Evolutionary conservation across 2,113 vertebrate genomes (phyloP), one percentile per base, ranked within the genome.

Genomic region (Eudyptes chrysolophus): DNA sequence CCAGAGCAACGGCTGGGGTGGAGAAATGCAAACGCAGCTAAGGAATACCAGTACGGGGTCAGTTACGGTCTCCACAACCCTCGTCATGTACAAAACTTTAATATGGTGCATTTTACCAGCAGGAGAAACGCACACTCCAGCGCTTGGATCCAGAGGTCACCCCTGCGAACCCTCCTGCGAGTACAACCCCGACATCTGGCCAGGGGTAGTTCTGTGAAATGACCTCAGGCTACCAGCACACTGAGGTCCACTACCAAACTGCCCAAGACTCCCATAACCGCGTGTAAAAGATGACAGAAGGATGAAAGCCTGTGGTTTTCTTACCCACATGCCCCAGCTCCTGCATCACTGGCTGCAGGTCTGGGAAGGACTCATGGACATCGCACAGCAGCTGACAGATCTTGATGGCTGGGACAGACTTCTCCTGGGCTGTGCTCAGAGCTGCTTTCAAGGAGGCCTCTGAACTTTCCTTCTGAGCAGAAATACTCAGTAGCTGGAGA

Each of bases 301-400:
- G 66, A 65, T 21, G 7, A 61, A 81, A 76, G 48, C 32, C 40
- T 72, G n/a, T 38, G 51, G 29, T 5, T 62, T 68, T 69, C 97
- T 98, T 92, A 99, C 98, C 98, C 34, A 95, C 16, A 3, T 55
- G 69, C 8, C 96, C 95, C 46, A 99, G 93, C 69, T 98, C 98
- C 85, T 96, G 95, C 90, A 98, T 94, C 82, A 98, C 81, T 3
- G 97, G 96, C 38, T 97, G 96, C 57, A 99, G 96, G 60, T 91
- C 95, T 0, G 97, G 98, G 75, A 96, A 97, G n/a, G 84, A 95
- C 44, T 77, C 81, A 22, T 90, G 96, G 92, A 97, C 46, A 46
- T 32, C 79, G 79, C 97, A 98, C 18, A 98, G 95, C 68, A 99
- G 95, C 55, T 93, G 96, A 92, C 98, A 98, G 75, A 99, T 94